Conservation (phyloP, 1,140 invertebrate genomes). For the Diabrotica virgifera region DNA sequence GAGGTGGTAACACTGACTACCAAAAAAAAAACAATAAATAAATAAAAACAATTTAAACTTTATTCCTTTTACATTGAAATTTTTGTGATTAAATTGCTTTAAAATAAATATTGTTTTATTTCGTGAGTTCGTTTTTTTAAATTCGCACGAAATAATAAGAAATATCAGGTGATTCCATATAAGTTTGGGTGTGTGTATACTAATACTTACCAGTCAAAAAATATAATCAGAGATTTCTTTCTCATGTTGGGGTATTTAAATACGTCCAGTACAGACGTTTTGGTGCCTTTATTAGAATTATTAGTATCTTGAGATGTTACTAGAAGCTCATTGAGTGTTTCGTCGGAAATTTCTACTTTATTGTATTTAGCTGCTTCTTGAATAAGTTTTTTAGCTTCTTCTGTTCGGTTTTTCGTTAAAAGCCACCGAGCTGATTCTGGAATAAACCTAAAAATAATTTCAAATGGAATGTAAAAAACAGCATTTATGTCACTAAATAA, state of each 20-base stretch:
- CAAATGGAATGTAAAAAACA: neutral
- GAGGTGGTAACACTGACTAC: too few relatives aligned
- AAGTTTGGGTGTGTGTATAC: too few relatives aligned
- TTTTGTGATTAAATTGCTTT: too few relatives aligned
- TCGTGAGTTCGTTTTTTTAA: too few relatives aligned
- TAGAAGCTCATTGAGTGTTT: conserved; percentile 56
- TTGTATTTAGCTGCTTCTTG: conserved; percentile 68
- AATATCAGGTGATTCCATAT: too few relatives aligned
- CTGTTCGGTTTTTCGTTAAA: conserved; percentile 67
- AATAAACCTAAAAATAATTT: conserved; percentile 60
- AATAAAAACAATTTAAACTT: too few relatives aligned
- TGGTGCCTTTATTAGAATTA: conserved; percentile 34
- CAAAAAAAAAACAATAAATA: too few relatives aligned
- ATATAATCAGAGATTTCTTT: conserved; percentile 68
- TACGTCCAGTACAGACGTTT: conserved; percentile 61
- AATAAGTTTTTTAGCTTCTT: conserved; percentile 68
- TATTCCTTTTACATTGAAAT: too few relatives aligned
- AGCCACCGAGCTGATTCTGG: conserved; percentile 82
- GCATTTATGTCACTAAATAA: neutral
- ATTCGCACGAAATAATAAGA: too few relatives aligned
- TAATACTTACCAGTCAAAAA: conserved; percentile 69
- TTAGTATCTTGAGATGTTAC: conserved; percentile 47
- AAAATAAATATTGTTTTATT: too few relatives aligned
- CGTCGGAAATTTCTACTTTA: conserved; percentile 56
- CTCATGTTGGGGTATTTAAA: conserved; percentile 69